A percentile compares a stretch with the other conserved stretches of the same genome.
Conservation (phyloP, 2,797 vertebrate genomes). For the Pelochelys cantorii region DNA sequence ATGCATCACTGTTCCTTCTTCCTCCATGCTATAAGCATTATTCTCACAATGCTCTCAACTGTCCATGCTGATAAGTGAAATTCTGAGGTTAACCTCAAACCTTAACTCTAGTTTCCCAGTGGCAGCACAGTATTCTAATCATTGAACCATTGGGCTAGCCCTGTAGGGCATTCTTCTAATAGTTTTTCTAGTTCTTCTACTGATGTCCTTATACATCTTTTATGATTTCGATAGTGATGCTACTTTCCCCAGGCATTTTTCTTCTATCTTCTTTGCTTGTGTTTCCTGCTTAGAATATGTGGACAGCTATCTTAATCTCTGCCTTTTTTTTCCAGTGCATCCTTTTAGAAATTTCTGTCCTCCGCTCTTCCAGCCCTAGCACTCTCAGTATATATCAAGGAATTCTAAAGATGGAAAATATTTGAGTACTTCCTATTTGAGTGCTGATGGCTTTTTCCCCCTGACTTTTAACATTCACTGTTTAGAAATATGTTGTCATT, state of each 20-base stretch:
- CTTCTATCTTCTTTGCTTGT: conserved; percentile 48
- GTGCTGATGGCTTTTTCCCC: conserved; percentile 16
- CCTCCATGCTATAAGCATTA: neutral
- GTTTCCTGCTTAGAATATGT: conserved; percentile 24
- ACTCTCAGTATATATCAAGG: neutral
- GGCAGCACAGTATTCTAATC: conserved; percentile 43
- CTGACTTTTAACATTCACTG: conserved; percentile 8
- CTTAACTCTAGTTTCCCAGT: neutral
- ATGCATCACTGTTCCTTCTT: neutral
- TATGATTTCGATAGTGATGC: conserved; percentile 65
- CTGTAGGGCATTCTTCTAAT: conserved; percentile 63
- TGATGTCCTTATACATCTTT: conserved; percentile 75
- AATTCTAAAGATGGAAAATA: conserved; percentile 42
- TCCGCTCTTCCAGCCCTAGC: neutral
- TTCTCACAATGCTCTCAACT: neutral
- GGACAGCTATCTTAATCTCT: conserved; percentile 25
- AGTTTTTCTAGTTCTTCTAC: conserved; percentile 65
- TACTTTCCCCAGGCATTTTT: conserved; percentile 64
- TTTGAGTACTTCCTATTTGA: conserved; percentile 10
- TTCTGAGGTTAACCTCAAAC: neutral
- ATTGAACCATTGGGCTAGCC: conserved; percentile 42
- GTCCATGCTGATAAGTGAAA: conserved; percentile 33
- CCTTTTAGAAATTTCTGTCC: conserved; percentile 31
- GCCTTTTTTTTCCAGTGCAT: neutral
- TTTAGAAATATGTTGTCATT: conserved; percentile 25